These are phyloP conservation scores for Enteromius unitaeniatus DNA, from an alignment of 2,797 vertebrate species.

Conservation along the genomic window DNA sequence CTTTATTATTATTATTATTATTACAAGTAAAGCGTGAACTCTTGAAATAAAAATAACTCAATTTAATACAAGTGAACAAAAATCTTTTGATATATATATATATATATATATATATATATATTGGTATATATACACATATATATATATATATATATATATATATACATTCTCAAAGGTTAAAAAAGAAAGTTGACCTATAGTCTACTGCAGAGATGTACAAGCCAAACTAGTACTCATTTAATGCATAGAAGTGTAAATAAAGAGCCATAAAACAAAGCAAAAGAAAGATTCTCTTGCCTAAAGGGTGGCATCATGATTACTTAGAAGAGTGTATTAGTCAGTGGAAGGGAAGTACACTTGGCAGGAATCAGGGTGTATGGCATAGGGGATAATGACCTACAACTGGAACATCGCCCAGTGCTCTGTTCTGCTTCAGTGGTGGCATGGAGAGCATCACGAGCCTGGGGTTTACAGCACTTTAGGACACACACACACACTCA, in stretches of 20 bases:
- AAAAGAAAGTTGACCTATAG: background rate
- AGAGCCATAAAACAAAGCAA: background rate
- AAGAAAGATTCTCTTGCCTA: background rate
- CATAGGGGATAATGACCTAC: constrained; percentile 46
- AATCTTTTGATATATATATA: background rate
- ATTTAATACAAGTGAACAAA: background rate
- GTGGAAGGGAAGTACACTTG: constrained; percentile 42
- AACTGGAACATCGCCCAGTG: constrained; percentile 47
- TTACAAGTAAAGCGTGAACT: too few relatives aligned
- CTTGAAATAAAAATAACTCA: background rate
- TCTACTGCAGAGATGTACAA: background rate
- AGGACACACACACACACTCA: constrained; percentile 23
- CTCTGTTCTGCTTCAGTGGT: constrained; percentile 42
- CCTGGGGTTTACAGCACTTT: constrained; percentile 34
- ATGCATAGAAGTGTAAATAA: background rate
- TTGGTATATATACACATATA: too few relatives aligned
- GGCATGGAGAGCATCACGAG: constrained; percentile 24
- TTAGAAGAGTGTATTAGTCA: constrained; percentile 23
- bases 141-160: too few relatives aligned
- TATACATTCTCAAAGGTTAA: background rate
- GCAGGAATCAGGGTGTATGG: constrained; percentile 38
- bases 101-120: too few relatives aligned
- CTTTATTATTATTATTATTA: too few relatives aligned
- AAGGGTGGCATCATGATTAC: constrained; percentile 8
- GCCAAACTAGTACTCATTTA: background rate